Conservation (phyloP, 2,113 vertebrate genomes). For the Orthonyx spaldingii region DNA sequence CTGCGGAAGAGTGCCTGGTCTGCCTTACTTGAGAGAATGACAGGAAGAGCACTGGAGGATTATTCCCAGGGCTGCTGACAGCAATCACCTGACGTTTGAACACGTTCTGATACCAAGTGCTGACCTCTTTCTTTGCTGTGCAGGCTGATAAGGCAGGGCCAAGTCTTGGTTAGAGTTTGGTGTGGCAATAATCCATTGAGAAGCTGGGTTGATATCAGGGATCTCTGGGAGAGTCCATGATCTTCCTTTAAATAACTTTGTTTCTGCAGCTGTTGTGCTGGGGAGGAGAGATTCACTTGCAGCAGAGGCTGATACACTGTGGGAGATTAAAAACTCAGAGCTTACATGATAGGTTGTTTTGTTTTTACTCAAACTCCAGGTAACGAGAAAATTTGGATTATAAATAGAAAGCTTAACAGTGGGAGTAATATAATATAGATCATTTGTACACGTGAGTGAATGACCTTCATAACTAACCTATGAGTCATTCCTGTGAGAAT, state of each 20-base stretch:
- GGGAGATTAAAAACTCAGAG: not conserved
- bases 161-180: not conserved
- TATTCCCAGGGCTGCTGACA: not conserved
- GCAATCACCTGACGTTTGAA: not conserved
- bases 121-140: not conserved
- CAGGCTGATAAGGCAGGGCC: not conserved
- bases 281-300: not conserved
- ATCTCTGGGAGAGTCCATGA: not conserved
- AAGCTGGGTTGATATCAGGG: not conserved
- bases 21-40: not conserved
- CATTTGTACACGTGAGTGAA: constrained; percentile 34
- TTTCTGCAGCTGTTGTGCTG: not conserved
- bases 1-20: accelerated
- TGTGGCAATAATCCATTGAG: not conserved
- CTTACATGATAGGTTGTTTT: not conserved
- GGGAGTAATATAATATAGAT: constrained; percentile 58
- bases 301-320: not conserved
- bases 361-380: constrained; percentile 50
- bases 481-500: constrained; percentile 51
- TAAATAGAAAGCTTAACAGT: constrained; percentile 61
- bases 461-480: constrained; percentile 59
- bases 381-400: constrained; percentile 53
- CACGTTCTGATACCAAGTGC: not conserved
- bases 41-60: not conserved
- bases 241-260: not conserved